Evolutionary conservation across 2,797 vertebrate species (phyloP).

Genomic region (Gadopsis marmoratus): DNA sequence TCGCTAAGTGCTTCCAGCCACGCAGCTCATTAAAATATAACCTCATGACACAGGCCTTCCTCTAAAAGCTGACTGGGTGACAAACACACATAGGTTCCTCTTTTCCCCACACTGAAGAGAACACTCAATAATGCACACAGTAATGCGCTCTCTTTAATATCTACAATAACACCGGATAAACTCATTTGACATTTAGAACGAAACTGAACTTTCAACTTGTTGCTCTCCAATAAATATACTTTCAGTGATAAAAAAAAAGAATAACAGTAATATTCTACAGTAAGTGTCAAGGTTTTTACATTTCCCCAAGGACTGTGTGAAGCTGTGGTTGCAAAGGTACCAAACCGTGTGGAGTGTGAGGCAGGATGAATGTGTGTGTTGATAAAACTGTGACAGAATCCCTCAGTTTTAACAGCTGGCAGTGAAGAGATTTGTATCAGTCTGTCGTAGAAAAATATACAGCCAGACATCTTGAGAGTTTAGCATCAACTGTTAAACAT

Average conservation of each 20-base stretch:
- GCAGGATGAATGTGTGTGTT: conserved; percentile 15
- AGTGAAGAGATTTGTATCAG: conserved; percentile 29
- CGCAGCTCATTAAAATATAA: conserved; percentile 29
- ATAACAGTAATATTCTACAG: background rate
- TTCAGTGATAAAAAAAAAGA: background rate
- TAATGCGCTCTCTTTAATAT: conserved; percentile 27
- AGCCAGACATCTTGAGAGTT: background rate
- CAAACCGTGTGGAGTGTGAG: conserved; percentile 28
- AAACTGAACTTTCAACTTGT: conserved; percentile 14
- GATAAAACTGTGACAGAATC: conserved; percentile 10
- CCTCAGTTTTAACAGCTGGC: conserved; percentile 30
- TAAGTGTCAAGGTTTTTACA: conserved; percentile 1
- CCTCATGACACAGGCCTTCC: conserved; percentile 33
- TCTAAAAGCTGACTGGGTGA: conserved; percentile 29
- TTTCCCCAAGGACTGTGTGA: background rate
- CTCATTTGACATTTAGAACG: conserved; percentile 20
- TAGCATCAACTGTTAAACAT: conserved; percentile 25
- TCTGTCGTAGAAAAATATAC: conserved; percentile 39
- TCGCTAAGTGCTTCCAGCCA: conserved; percentile 42
- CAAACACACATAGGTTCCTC: conserved; percentile 35
- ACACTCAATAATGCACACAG: conserved; percentile 7
- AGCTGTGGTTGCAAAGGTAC: background rate
- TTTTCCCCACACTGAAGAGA: conserved; percentile 25
- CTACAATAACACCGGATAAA: conserved; percentile 3
- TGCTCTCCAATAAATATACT: conserved; percentile 13